These are phyloP conservation scores for Gambusia holbrooki DNA, from an alignment of 2,113 vertebrate species.

Conservation along the genomic window DNA sequence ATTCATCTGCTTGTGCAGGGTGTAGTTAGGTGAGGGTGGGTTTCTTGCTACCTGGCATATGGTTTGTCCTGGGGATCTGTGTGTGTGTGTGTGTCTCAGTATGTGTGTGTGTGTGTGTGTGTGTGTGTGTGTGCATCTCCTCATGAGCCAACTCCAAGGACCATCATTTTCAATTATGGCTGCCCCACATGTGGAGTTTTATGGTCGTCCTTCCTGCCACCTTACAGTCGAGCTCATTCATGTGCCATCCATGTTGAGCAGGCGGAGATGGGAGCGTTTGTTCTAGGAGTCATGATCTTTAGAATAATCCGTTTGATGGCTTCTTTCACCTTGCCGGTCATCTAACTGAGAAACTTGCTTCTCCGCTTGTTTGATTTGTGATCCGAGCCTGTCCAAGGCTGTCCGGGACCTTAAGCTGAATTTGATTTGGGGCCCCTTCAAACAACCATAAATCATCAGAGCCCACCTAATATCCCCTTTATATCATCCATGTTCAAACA, in stretches of 20 bases:
- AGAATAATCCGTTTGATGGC: slow-evolving; percentile 27
- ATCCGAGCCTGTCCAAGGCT: neutral
- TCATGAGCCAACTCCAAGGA: slow-evolving; percentile 41
- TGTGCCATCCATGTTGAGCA: slow-evolving; percentile 13
- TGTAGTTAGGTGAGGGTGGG: slow-evolving; percentile 67
- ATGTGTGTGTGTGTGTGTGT: too few relatives aligned
- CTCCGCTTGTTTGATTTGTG: neutral
- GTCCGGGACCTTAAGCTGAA: neutral
- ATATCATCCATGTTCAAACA: neutral
- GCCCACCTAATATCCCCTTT: neutral
- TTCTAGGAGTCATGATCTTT: neutral
- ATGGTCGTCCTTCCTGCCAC: slow-evolving; percentile 50
- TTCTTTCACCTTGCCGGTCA: slow-evolving; percentile 24
- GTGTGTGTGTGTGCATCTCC: slow-evolving; percentile 14
- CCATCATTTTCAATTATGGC: slow-evolving; percentile 66
- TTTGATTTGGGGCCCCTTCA: neutral
- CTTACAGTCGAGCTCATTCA: slow-evolving; percentile 37
- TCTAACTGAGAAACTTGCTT: neutral
- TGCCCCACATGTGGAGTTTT: slow-evolving; percentile 53
- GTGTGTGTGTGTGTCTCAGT: slow-evolving; percentile 20
- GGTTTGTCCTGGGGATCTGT: slow-evolving; percentile 55
- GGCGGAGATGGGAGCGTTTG: neutral
- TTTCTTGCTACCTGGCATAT: slow-evolving; percentile 70
- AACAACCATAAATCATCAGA: neutral
- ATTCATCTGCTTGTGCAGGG: slow-evolving; percentile 69